Evolutionary conservation across 2,888 invertebrate genomes (phyloP), one percentile per base, ranked within the genome.

Genomic region (Hoplodrina blanda): DNA sequence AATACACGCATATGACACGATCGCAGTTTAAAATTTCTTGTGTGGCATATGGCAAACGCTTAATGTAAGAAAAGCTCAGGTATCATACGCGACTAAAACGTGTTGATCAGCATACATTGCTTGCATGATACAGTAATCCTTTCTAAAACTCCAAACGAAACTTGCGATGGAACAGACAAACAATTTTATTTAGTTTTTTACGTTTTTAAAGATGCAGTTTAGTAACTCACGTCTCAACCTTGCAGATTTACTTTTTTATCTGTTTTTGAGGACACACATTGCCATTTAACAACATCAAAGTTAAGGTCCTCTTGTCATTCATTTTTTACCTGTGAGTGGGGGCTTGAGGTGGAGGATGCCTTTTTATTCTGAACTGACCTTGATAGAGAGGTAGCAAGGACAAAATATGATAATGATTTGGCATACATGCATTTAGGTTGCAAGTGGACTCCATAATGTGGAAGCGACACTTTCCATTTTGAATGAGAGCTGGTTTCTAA

Each of bases 261-360:
- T 80, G 81, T 89, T 91, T 92, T 91, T 91, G 89, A 91, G 90
- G 91, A 90, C 91, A 91, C 88, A 87, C 89, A 85, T 86, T 89
- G 90, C 90, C 91, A 92, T 91, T 92, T 91, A 91, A 88, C 88
- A 84, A 89, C 90, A 90, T 91, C 91, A 89, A 90, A 90, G 88
- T 84, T 84, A 75, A 85, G 87, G 86, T 85, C 86, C 86, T 83
- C 82, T 81, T 87, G 88, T 88, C 85, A 88, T 90, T 91, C 90
- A 90, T 90, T 88, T 84, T 86, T 88, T 84, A 83, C 78, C 81
- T 81, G 80, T 73, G 75, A 80, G 81, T 75, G 76, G 73, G 80
- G 80, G 80, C 79, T 81, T 81, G 71, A 81, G 74, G 76, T 69
- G 73, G 73, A 73, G 66, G 41, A 61, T 77, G 62, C 41, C 65